Conservation (phyloP, 2,888 invertebrate species). For the Bimastos eiseni region DNA sequence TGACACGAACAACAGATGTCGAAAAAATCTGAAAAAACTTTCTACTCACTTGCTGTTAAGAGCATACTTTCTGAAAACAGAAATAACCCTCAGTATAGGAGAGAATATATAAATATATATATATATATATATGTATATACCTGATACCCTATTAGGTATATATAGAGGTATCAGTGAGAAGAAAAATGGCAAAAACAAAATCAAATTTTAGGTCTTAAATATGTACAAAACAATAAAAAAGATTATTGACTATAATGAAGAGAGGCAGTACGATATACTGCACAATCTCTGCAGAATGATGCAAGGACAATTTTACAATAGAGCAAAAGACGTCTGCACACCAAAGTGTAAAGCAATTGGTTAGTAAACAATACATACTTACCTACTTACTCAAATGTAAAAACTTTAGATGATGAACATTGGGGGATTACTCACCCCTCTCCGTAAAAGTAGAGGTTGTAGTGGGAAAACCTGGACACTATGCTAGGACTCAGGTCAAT, state of each 20-base stretch:
- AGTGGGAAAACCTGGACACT: constrained; percentile 71
- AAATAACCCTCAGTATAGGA: neutral
- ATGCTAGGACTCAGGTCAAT: constrained; percentile 60
- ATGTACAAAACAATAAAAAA: neutral
- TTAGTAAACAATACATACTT: too few species aligned
- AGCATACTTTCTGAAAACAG: neutral
- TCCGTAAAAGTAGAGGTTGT: constrained; percentile 84
- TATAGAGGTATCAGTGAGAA: neutral
- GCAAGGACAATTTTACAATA: neutral
- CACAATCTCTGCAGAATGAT: neutral
- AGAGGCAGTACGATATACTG: neutral
- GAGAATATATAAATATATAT: too few species aligned
- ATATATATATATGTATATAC: too few species aligned
- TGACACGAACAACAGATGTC: neutral
- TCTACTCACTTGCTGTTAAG: neutral
- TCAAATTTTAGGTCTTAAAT: neutral
- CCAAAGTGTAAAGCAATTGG: too few species aligned
- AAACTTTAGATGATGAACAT: neutral
- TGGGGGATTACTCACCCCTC: constrained; percentile 71
- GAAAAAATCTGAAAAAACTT: neutral
- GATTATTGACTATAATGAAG: neutral
- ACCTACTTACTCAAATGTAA: too few species aligned
- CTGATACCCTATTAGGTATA: too few species aligned
- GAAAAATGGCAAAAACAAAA: neutral
- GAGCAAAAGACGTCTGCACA: too few species aligned